Evolutionary conservation across 2,113 vertebrate genomes (phyloP).

Genomic region (Istiophorus platypterus): DNA sequence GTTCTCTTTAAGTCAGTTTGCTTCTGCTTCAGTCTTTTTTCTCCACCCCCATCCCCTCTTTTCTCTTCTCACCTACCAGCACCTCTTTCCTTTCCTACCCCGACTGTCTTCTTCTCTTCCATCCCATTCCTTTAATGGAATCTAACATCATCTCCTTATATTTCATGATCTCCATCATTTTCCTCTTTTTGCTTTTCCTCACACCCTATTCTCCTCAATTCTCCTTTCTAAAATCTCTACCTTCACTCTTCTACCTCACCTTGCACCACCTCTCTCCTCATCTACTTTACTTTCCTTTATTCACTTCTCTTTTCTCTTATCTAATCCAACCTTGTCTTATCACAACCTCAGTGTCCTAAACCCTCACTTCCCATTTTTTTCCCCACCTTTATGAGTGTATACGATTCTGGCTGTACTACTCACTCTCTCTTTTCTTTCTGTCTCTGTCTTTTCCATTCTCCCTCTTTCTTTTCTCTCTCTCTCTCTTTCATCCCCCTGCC

Average conservation of each 20-base stretch:
- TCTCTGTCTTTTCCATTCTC: conserved; percentile 58
- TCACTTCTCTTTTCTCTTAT: background rate
- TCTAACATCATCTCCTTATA: conserved; percentile 14
- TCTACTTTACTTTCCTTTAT: background rate
- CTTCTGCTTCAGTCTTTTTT: background rate
- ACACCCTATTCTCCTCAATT: background rate
- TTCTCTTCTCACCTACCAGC: background rate
- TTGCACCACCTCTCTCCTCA: background rate
- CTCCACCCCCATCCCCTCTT: background rate
- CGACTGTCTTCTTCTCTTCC: background rate
- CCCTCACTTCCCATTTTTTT: conserved; percentile 18
- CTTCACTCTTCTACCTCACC: background rate
- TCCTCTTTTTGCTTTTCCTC: background rate
- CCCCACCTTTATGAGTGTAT: conserved; percentile 29
- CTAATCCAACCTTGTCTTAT: background rate
- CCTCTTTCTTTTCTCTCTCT: conserved; percentile 46
- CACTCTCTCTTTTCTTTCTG: conserved; percentile 50
- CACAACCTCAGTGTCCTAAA: background rate
- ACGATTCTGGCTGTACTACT: conserved; percentile 46
- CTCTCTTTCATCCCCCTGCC: conserved; percentile 87
- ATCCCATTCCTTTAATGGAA: conserved; percentile 11
- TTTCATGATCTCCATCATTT: conserved; percentile 75
- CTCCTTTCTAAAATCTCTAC: conserved; percentile 55
- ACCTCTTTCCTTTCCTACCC: background rate
- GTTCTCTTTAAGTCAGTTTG: too few relatives aligned